phyloP scores from a whole-genome alignment of 2,888 invertebrate species.

The Gandaritis pyraliata region DNA sequence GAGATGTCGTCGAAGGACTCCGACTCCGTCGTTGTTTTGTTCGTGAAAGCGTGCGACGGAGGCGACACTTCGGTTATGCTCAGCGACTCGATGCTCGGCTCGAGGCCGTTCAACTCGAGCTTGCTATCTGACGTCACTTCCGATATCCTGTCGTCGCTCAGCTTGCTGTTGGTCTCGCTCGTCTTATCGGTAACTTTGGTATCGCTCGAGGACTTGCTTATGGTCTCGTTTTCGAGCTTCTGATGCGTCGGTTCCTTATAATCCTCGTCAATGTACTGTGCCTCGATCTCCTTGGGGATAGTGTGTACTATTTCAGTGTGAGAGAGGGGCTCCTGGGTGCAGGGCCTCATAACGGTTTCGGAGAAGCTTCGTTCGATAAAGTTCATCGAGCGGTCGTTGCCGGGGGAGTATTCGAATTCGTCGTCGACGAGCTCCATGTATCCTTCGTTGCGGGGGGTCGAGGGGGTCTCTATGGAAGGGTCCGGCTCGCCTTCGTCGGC shows the following conservation, averaged over 20 bases:
- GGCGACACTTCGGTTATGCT: constrained; percentile 68
- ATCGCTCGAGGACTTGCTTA: constrained; percentile 47
- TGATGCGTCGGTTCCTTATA: constrained; percentile 17
- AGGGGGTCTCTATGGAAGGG: constrained; percentile 86
- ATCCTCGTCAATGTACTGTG: constrained; percentile 32
- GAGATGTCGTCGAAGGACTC: constrained; percentile 57
- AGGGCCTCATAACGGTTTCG: constrained; percentile 68
- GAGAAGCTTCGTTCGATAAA: constrained; percentile 82
- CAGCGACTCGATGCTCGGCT: constrained; percentile 56
- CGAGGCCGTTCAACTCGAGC: constrained; percentile 44
- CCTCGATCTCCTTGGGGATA: constrained; percentile 38
- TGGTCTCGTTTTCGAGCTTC: constrained; percentile 52
- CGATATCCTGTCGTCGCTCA: constrained; percentile 33
- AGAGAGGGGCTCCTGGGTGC: constrained; percentile 44
- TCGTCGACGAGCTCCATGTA: constrained; percentile 79
- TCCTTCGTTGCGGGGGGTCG: constrained; percentile 65
- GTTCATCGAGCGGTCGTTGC: constrained; percentile 80
- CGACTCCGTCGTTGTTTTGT: constrained; percentile 50
- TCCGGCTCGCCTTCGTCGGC: constrained; percentile 94
- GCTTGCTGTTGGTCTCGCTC: constrained; percentile 37
- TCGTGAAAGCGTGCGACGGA: constrained; percentile 43
- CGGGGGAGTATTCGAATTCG: constrained; percentile 71
- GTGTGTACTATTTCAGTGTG: constrained; percentile 42
- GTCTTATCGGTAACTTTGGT: constrained; percentile 41
- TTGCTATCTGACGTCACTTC: constrained; percentile 36